phyloP scores from a whole-genome alignment of 2,888 invertebrate genomes.

The Ectobius pallidus region DNA sequence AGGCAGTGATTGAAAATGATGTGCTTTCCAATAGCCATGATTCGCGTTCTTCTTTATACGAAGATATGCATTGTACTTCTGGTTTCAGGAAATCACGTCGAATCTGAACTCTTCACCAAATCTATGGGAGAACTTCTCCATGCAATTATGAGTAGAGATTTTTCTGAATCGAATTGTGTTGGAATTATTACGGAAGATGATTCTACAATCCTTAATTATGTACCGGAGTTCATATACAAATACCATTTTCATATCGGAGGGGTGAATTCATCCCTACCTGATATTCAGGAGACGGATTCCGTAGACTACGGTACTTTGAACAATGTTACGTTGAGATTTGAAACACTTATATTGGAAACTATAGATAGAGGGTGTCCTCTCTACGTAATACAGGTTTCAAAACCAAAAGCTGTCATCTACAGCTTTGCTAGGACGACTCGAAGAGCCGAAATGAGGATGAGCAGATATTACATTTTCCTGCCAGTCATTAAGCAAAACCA shows the following conservation, averaged over 20 bases:
- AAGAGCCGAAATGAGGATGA: background rate
- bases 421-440: slow-evolving; percentile 16
- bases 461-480: background rate
- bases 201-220: background rate
- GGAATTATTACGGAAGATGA: background rate
- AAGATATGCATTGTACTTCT: no score
- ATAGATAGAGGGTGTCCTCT: background rate
- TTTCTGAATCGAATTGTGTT: background rate
- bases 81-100: no score
- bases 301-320: background rate
- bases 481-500: background rate
- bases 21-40: no score
- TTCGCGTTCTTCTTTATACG: no score
- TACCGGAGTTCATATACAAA: background rate
- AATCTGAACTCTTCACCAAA: no score
- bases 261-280: background rate
- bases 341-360: background rate
- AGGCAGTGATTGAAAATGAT: no score
- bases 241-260: background rate
- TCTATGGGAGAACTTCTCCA: background rate
- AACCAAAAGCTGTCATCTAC: slow-evolving; percentile 8
- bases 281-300: background rate
- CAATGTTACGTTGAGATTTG: background rate
- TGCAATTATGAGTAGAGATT: background rate
- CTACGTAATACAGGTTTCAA: slow-evolving; percentile 20